Conservation (phyloP, 2,888 invertebrate genomes). For the Arge pagana region DNA sequence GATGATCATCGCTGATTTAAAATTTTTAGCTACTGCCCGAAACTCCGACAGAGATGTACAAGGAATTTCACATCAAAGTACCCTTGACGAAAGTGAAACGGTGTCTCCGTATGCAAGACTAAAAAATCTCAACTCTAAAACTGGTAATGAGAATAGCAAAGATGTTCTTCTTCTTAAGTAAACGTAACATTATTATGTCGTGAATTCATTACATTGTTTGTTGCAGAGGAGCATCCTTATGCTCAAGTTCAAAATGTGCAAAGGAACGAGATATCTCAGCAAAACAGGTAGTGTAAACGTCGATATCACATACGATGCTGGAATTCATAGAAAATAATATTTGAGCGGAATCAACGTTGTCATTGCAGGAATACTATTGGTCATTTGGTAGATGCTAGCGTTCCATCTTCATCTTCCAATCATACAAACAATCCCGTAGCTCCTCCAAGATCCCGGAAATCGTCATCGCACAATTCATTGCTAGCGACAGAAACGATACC, state of each 20-base stretch:
- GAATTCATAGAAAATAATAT: conserved; percentile 36
- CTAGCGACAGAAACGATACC: conserved; percentile 40
- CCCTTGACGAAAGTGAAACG: conserved; percentile 64
- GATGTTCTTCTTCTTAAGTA: conserved; percentile 44
- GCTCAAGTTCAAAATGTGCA: conserved; percentile 68
- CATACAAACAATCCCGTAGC: conserved; percentile 53
- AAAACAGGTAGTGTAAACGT: conserved; percentile 46
- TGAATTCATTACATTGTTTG: not conserved
- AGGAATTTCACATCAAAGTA: conserved; percentile 67
- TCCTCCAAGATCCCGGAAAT: conserved; percentile 61
- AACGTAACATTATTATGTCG: not conserved
- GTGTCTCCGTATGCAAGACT: conserved; percentile 70
- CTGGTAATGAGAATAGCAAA: conserved; percentile 54
- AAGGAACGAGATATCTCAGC: conserved; percentile 47
- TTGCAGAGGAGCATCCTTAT: conserved; percentile 69
- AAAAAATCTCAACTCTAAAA: conserved; percentile 70
- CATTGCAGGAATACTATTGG: conserved; percentile 40
- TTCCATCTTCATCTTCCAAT: conserved; percentile 44
- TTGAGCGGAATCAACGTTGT: conserved; percentile 36
- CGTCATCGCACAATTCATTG: conserved; percentile 60
- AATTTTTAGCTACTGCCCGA: conserved; percentile 36
- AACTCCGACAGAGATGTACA: conserved; percentile 54
- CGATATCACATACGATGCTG: too few relatives aligned
- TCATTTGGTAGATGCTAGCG: conserved; percentile 40
- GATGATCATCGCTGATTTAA: conserved; percentile 4